phyloP scores from a whole-genome alignment of 2,113 vertebrate species.

The Cyphomyrus discorhynchus region DNA sequence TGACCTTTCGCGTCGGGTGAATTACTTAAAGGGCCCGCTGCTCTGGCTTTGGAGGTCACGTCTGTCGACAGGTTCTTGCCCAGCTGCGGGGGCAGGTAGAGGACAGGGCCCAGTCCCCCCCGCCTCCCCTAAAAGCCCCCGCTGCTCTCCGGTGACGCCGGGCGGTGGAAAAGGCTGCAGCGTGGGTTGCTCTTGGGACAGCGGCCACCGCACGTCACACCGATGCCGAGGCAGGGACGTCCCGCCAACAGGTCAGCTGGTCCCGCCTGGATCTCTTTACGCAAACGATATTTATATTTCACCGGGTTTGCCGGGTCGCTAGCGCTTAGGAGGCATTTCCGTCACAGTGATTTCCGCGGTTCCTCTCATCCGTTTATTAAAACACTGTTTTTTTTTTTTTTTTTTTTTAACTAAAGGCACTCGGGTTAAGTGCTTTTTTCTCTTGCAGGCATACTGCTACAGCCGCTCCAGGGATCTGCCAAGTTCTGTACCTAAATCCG shows the following conservation, averaged over 20 bases:
- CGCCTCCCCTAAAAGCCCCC: slow-evolving; percentile 28
- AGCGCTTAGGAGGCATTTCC: neutral
- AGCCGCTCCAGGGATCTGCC: neutral
- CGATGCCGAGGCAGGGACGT: neutral
- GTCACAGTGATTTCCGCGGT: neutral
- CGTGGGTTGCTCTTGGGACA: neutral
- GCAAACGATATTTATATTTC: slow-evolving; percentile 6
- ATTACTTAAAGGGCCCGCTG: slow-evolving; percentile 61
- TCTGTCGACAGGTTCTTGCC: slow-evolving; percentile 50
- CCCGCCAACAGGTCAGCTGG: slow-evolving; percentile 11
- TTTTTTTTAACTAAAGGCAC: slow-evolving; percentile 1
- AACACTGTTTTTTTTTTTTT: slow-evolving; percentile 14
- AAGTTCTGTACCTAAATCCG: neutral
- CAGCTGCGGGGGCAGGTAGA: slow-evolving; percentile 53
- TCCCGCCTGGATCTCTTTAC: neutral
- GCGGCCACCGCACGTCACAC: neutral
- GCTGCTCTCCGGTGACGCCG: slow-evolving; percentile 28
- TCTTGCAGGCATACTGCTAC: neutral
- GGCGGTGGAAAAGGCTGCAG: neutral
- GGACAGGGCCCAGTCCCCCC: slow-evolving; percentile 37
- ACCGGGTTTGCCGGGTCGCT: neutral
- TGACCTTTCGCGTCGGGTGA: slow-evolving; percentile 59
- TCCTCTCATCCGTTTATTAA: slow-evolving; percentile 1
- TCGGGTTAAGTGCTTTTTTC: neutral
- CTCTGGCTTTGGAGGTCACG: slow-evolving; percentile 54